Conservation (phyloP, 1,140 invertebrate genomes). For the Glossosoma conforme region DNA sequence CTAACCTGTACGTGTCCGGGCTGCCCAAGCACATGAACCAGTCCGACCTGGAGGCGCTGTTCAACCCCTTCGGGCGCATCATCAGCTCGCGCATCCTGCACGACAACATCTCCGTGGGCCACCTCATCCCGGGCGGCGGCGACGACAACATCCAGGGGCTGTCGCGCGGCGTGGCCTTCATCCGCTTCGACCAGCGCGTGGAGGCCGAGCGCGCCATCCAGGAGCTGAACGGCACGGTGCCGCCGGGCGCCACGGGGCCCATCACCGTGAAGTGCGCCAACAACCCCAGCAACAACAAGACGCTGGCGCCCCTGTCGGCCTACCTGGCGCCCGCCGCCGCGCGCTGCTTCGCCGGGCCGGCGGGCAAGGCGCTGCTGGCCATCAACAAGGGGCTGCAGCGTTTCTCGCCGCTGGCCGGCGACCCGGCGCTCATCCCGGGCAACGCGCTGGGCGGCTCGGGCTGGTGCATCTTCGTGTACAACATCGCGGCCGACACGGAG, state of each 20-base stretch:
- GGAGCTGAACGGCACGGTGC: constrained; percentile 56
- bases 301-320: constrained; percentile 46
- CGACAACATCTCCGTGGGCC: constrained; percentile 72
- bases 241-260: constrained; percentile 53
- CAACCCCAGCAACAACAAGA: constrained; percentile 57
- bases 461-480: constrained; percentile 93
- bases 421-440: constrained; percentile 70
- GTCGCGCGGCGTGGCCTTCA: constrained; percentile 57
- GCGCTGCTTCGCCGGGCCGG: constrained; percentile 49
- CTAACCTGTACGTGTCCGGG: constrained; percentile 85
- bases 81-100: constrained; percentile 84
- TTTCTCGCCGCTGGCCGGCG: constrained; percentile 77
- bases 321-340: constrained; percentile 50
- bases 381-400: constrained; percentile 86
- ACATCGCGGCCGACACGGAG: constrained; percentile 85
- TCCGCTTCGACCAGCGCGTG: constrained; percentile 56
- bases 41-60: constrained; percentile 77
- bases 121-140: constrained; percentile 43
- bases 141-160: constrained; percentile 46
- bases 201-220: constrained; percentile 58
- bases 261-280: constrained; percentile 60
- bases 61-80: constrained; percentile 76
- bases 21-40: constrained; percentile 82
- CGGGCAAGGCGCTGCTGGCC: constrained; percentile 73
- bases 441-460: constrained; percentile 70